Evolutionary conservation across 2,797 vertebrate genomes (phyloP).

Genomic region (Sebastes elongatus): DNA sequence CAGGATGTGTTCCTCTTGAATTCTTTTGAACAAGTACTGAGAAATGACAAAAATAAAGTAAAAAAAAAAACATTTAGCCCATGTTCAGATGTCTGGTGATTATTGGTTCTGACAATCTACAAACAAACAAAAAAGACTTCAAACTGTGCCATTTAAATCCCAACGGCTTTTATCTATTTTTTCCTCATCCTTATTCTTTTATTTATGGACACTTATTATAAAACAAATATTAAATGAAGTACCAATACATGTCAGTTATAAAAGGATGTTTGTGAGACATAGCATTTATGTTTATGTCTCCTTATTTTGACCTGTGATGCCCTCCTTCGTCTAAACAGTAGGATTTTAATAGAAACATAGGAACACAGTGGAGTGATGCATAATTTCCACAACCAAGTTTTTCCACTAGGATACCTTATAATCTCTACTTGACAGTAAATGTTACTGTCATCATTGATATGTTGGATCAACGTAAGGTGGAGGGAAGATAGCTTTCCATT

Average conservation of each 20-base stretch:
- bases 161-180: background rate
- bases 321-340: background rate
- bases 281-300: background rate
- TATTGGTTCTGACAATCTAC: slow-evolving; percentile 12
- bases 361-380: background rate
- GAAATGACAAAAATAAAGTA: slow-evolving; percentile 28
- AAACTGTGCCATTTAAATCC: slow-evolving; percentile 20
- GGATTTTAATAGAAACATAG: background rate
- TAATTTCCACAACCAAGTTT: background rate
- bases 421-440: too few species aligned
- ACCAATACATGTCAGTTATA: too few species aligned
- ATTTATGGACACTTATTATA: background rate
- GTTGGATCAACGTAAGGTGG: too few species aligned
- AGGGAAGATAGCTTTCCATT: background rate
- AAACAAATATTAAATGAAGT: background rate
- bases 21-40: background rate
- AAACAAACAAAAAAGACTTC: background rate
- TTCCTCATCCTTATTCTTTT: background rate
- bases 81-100: slow-evolving; percentile 1
- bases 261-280: too few species aligned
- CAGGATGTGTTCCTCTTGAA: slow-evolving; percentile 6
- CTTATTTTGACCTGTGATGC: background rate
- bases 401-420: background rate
- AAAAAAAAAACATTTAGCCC: slow-evolving; percentile 1
- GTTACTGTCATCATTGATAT: too few species aligned